Conservation (phyloP, 2,113 vertebrate genomes). For the Hirundichthys speculiger region DNA sequence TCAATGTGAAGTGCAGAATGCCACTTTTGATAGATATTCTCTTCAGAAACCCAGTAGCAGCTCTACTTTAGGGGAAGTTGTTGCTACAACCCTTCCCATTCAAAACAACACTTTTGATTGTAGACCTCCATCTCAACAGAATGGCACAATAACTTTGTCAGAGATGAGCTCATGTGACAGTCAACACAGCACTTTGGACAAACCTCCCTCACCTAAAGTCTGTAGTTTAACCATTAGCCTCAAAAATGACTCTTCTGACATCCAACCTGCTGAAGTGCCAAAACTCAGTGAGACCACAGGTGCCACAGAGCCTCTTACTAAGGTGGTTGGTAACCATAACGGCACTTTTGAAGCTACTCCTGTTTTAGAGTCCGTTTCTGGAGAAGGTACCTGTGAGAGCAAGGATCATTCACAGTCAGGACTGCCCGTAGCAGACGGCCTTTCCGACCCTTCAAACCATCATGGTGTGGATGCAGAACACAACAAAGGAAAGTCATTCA, state of each 20-base stretch:
- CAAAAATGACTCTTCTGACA: slow-evolving; percentile 5
- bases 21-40: slow-evolving; percentile 24
- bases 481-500: slow-evolving; percentile 29
- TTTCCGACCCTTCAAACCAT: slow-evolving; percentile 1
- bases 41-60: slow-evolving; percentile 16
- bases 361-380: slow-evolving; percentile 1
- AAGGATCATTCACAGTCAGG: slow-evolving; percentile 16
- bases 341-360: slow-evolving; percentile 12
- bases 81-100: not conserved
- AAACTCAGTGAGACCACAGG: not conserved
- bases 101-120: slow-evolving; percentile 46
- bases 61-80: not conserved
- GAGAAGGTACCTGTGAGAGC: not conserved
- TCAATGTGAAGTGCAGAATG: not conserved
- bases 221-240: slow-evolving; percentile 1
- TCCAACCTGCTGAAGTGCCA: not conserved
- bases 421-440: not conserved
- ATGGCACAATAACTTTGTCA: slow-evolving; percentile 36
- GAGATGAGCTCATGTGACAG: not conserved
- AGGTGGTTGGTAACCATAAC: slow-evolving; percentile 2
- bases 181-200: not conserved
- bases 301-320: not conserved
- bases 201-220: not conserved
- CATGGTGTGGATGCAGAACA: not conserved
- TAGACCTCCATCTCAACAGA: slow-evolving; percentile 19